Base-by-base conservation (phyloP, 2,113 vertebrate species). In the Sapajus apella region DNA sequence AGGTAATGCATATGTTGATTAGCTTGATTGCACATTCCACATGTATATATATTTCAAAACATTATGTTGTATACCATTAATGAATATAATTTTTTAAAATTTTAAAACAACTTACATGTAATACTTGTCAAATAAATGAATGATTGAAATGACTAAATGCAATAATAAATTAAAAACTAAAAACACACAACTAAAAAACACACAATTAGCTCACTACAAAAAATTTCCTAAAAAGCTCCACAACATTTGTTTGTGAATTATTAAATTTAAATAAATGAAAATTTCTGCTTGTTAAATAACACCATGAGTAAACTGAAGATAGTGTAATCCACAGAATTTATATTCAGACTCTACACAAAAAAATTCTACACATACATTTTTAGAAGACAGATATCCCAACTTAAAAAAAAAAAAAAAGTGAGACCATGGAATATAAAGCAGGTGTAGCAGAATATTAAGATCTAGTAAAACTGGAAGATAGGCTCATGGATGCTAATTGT, bases 261-360 rank as follows among this genome's bases (percentile, higher is more conserved):
- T 87, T 64, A 88, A 79, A 91, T 81, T 80, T 87, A 66, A 90
- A 90, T 79, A 92, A 92, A 79, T 68, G 11, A 76, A 87, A 66
- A 58, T 37, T 64, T 76, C 87, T 86, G 37, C 25, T 89, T 45
- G 18, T 79, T 92, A 86, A 85, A 77, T 72, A 16, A 64, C 47
- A 93, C 40, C 92, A 64, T 64, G 81, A 80, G 73, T 83, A 90
- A 81, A 89, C 32, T 68, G 32, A 81, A 64, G 43, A 85, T 3
- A 68, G 32, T 88, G 17, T 40, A 76, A 61, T 40, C 37, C 82
- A 70, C 35, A 87, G 25, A 93, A 92, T 91, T 68, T 87, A 76
- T 55, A 87, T 8, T 30, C 11, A 91, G 17, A 81, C n/a, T 47
- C 40, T 2, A 43, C 73, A n/a, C 73, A 94, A 91, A 56, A 25